Evolutionary conservation across 2,797 vertebrate species (phyloP).

Genomic region (Sebastes miniatus): DNA sequence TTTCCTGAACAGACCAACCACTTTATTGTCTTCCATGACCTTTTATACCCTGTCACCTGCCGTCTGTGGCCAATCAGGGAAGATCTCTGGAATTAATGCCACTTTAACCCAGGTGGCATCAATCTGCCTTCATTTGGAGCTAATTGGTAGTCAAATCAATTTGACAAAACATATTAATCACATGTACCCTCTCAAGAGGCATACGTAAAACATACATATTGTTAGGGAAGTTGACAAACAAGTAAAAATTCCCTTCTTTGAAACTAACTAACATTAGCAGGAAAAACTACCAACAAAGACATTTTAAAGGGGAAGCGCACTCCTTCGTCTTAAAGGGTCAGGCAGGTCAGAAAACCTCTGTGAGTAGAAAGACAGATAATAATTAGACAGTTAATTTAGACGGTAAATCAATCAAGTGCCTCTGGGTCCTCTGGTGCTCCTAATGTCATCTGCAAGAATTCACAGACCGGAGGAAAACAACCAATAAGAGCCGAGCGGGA

Average conservation of each 20-base stretch:
- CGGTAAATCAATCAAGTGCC: no score
- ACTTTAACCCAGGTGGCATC: neutral
- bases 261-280: neutral
- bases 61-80: neutral
- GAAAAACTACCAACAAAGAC: no score
- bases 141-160: neutral
- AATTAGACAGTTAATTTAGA: no score
- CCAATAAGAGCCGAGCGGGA: accelerated
- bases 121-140: neutral
- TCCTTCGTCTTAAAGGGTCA: neutral
- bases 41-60: neutral
- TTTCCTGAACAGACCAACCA: neutral
- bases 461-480: no score
- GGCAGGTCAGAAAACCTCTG: no score
- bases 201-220: neutral
- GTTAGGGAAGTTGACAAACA: neutral
- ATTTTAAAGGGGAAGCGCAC: neutral
- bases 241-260: neutral
- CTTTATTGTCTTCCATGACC: accelerated
- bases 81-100: neutral
- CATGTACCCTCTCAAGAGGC: neutral
- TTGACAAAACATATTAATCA: accelerated
- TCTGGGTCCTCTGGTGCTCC: no score
- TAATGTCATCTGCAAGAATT: no score
- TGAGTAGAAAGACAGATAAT: no score